phyloP scores from a whole-genome alignment of 2,888 invertebrate species.

The Latheticus oryzae region DNA sequence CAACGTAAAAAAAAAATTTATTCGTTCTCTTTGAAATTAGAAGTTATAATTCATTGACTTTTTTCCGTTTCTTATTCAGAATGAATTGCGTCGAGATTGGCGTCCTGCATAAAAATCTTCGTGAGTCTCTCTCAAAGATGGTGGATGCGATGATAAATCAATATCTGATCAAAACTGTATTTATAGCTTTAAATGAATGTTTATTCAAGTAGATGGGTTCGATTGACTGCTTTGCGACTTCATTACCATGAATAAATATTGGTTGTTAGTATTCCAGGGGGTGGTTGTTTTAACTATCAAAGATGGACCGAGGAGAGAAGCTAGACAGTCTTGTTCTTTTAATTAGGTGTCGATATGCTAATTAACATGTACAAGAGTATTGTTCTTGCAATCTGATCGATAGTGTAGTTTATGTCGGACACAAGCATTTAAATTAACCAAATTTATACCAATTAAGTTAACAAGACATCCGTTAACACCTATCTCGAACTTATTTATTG shows the following conservation, averaged over 20 bases:
- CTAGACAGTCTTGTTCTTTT: constrained; percentile 15
- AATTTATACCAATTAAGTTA: constrained; percentile 53
- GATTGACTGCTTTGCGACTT: constrained; percentile 54
- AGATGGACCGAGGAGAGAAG: constrained; percentile 6
- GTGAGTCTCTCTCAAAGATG: constrained; percentile 22
- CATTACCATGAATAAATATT: constrained; percentile 59
- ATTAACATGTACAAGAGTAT: constrained; percentile 41
- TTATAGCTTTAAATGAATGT: constrained; percentile 58
- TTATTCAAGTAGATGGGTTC: constrained; percentile 57
- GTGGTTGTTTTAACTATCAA: constrained; percentile 6
- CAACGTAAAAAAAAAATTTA: constrained; percentile 49
- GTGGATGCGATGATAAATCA: constrained; percentile 48
- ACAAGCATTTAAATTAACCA: constrained; percentile 51
- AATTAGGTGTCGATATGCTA: constrained; percentile 42
- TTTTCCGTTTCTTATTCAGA: constrained; percentile 50
- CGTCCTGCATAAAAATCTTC: constrained; percentile 26
- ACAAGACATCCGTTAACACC: constrained; percentile 50
- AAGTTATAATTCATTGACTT: constrained; percentile 52
- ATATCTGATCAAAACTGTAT: constrained; percentile 58
- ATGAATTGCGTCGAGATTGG: constrained; percentile 41
- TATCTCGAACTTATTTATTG: constrained; percentile 47
- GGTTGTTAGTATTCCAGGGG: constrained; percentile 39
- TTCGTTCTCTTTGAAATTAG: constrained; percentile 47
- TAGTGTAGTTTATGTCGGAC: constrained; percentile 44
- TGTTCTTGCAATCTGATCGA: constrained; percentile 35